Base-by-base conservation (phyloP, 2,113 vertebrate species). In the Phocoena phocoena region DNA sequence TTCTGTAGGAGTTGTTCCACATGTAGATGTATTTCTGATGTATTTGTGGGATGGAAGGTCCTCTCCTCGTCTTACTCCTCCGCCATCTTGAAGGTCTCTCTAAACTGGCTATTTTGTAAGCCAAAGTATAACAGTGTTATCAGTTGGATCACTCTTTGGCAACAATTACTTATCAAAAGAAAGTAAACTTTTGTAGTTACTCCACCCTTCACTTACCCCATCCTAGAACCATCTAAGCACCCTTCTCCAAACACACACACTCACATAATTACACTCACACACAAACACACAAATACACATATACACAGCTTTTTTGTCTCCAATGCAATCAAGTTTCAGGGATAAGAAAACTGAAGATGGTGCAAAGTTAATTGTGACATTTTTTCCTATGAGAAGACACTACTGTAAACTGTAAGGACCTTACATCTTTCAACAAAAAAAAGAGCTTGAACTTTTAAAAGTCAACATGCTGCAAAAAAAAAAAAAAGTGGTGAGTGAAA, bases 401-500 rank as follows among this genome's bases (percentile, higher is more conserved):
- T 88, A 80, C 8, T 88, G 25, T 90, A 88, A 97, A 96, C 26
- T 88, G 36, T 10, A 92, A 95, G 96, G 58, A 70, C 12, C 4
- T 96, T 86, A 28, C 5, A 26, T 94, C 36, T 67, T 94, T 92
- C 41, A 93, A 88, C 82, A 91, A 91, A 55, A 23, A 23, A 58
- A 33, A 95, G 23, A 70, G n/a, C 31, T 74, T 96, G 58, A 84
- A 90, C 58, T 95, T 97, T 74, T 58, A 95, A 95, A 96, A 92
- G 47, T 83, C 23, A 81, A 86, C 79, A 25, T 21, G 26, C 53
- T 85, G 36, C 25, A 62, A 70, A 87, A 83, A 65, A 68, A 79
- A 74, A 82, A 74, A 60, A 38, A 38, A 38, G 23, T 18, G 10
- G 28, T 41, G 36, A 93, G 23, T 55, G 44, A 92, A 96, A 95